Evolutionary conservation across 2,797 vertebrate genomes (phyloP), one percentile per base, ranked within the genome.

Genomic region (Enteromius paludinosus): DNA sequence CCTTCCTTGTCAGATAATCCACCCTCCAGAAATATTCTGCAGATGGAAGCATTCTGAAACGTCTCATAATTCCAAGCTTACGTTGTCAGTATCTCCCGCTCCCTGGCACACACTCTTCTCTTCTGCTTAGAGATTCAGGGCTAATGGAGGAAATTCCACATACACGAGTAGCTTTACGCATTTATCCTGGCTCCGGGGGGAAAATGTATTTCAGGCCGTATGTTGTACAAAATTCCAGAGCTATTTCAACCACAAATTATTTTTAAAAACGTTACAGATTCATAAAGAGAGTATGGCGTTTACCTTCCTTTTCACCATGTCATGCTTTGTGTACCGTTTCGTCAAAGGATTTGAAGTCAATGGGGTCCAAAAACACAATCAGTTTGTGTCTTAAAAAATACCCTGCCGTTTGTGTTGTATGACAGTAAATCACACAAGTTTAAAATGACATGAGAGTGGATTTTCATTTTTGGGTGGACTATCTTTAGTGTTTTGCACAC

Each of bases 1-100:
- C 89, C 91, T 93, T 91, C 91, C 92, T 94, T 93, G 93, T 93
- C 84, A 88, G 91, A 94, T 95, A 94, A 95, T 94, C 94, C 94
- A 93, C 79, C 86, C 83, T 84, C 89, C 90, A 92, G 91, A 94
- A 93, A 93, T 91, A 93, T 93, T 89, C 90, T 93, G 92, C 92
- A 92, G 93, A 94, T 93, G 92, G 93, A 94, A 91, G 91, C 93
- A 78, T 92, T 92, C 88, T 92, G 90, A 94, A 93, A 94, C 83
- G 89, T 86, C 92, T 93, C 89, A 91, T 95, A 94, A 95, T 92
- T 90, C 93, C 83, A 85, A 91, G 92, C 93, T 95, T 94, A 95
- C 93, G 93, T 93, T 94, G 94, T 94, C 92, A 91, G 89, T 91
- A 92, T 92, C 91, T 94, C 87, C 86, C 93, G 90, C 92, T 93